Evolutionary conservation across 2,888 invertebrate species (phyloP), one percentile per base, ranked within the genome.

Genomic region (Chydorus sphaericus): DNA sequence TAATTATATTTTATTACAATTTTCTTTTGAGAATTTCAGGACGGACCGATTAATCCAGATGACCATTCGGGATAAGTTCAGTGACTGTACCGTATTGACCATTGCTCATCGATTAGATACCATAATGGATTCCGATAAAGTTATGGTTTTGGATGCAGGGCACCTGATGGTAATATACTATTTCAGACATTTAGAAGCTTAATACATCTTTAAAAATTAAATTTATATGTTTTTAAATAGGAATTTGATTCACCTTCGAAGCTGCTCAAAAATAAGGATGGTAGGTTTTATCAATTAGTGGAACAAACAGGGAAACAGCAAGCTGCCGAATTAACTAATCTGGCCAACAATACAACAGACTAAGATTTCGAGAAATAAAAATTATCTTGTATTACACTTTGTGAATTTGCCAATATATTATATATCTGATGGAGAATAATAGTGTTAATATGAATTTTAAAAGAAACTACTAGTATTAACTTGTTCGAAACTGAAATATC

Each of bases 41-140:
- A 91, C 90, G 14, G 90, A 91, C 69, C 78, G 77, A 49, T 74
- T 91, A 57, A 91, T 91, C 64, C 91, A 90, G 69, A 77, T 75
- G 65, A 87, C 90, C 0, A 89, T 92, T 57, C 75, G 89, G 56
- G 75, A 74, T 38, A 83, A 85, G 65, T 92, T 92, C 67, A 75
- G 75, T 14, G 72, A 82, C 20, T 91, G 89, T 69, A 90, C 91
- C 0, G 90, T 93, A 8, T 70, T 93, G 38, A 92, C 91, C 0
- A 88, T 93, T 33, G 92, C 92, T 4, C 92, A 93, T 71, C 77
- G 93, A 39, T 74, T 94, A 29, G 83, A 92, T 68, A 93, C 92
- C 1, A 85, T 93, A 60, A 91, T 93, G 83, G 92, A 93, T 70
- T 88, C 87, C 0, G 88, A 91, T 71, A 77, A 83, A 59, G 83